phyloP scores from a whole-genome alignment of 1,140 invertebrate genomes.

The Pteromalus puparum region DNA sequence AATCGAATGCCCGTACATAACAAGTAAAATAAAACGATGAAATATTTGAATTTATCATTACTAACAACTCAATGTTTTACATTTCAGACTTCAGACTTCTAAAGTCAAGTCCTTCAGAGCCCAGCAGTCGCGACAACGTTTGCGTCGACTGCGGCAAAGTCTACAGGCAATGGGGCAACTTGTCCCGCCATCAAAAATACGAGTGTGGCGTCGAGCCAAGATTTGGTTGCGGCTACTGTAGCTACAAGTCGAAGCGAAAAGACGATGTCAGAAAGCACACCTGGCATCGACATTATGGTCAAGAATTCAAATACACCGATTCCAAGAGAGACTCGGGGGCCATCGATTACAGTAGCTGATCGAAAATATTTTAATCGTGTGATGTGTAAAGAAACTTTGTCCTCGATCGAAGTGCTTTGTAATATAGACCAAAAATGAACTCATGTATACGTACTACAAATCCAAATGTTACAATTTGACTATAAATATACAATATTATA shows the following conservation, averaged over 20 bases:
- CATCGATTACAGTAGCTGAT: background rate
- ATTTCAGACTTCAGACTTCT: background rate
- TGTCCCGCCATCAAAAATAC: slow-evolving; percentile 51
- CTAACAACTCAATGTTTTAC: background rate
- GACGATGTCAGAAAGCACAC: background rate
- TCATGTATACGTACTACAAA: background rate
- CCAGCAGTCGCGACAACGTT: background rate
- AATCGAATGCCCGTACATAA: too few species aligned
- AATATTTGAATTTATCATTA: background rate
- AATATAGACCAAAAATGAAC: too few species aligned
- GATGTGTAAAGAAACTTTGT: too few species aligned
- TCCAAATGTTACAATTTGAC: background rate
- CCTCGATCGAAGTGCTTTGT: too few species aligned
- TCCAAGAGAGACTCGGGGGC: background rate
- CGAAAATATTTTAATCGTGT: background rate
- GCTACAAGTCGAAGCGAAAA: slow-evolving; percentile 67
- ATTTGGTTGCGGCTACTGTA: slow-evolving; percentile 65
- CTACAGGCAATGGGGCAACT: slow-evolving; percentile 51
- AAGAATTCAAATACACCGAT: background rate
- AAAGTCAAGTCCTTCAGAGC: background rate
- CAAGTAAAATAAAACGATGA: background rate
- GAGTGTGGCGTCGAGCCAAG: slow-evolving; percentile 53
- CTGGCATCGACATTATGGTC: background rate
- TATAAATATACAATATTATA: background rate
- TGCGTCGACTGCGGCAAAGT: slow-evolving; percentile 47